These are phyloP conservation scores for Hypsopygia costalis DNA, from an alignment of 2,888 invertebrate genomes.

Conservation along the genomic window DNA sequence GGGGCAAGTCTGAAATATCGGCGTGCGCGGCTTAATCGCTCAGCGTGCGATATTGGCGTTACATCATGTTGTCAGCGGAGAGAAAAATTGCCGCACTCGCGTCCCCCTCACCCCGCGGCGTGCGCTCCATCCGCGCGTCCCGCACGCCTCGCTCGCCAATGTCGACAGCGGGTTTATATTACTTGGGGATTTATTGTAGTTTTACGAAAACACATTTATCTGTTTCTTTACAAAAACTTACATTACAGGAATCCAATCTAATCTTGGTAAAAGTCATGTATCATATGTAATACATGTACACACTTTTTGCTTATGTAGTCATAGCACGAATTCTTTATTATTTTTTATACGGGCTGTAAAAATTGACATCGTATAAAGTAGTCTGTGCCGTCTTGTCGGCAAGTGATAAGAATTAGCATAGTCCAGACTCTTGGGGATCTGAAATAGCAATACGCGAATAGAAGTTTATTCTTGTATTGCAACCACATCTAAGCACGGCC, in stretches of 20 bases:
- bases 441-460: too few species aligned
- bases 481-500: too few species aligned
- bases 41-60: conserved; percentile 80
- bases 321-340: too few species aligned
- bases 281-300: too few species aligned
- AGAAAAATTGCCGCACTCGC: conserved; percentile 75
- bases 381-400: too few species aligned
- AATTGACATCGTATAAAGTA: too few species aligned
- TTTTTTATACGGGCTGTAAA: too few species aligned
- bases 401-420: too few species aligned
- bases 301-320: too few species aligned
- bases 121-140: conserved; percentile 36
- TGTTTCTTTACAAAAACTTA: conserved; percentile 39
- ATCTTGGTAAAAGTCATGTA: too few species aligned
- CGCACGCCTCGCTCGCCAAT: conserved; percentile 46
- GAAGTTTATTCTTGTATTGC: too few species aligned
- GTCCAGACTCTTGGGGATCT: too few species aligned
- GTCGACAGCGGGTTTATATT: conserved; percentile 74
- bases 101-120: conserved; percentile 36
- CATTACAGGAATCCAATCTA: conserved; percentile 12
- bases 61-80: conserved; percentile 79
- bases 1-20: conserved; percentile 79
- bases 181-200: conserved; percentile 72
- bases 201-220: conserved; percentile 67
- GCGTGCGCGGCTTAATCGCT: conserved; percentile 79